Base-by-base conservation (phyloP, 2,113 vertebrate genomes). In the Trematocara zebra region DNA sequence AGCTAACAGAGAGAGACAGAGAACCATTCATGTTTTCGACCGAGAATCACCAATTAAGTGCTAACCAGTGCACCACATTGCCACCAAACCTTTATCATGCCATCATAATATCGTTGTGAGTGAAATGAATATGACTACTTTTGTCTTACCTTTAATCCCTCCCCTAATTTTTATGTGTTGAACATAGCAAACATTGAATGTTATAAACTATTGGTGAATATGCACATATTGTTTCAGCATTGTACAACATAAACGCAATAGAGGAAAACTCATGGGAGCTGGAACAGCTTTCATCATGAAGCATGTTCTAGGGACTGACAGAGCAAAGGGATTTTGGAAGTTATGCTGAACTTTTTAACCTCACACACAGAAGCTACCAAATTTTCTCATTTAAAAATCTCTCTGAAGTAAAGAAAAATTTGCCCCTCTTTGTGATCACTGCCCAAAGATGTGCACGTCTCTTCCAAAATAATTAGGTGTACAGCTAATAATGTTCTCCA, bases 401-500 rank as follows among this genome's bases (percentile, higher is more conserved):
- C 40, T 88, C 74, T 78, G 78, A 82, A 84, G 85, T 51, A 1
- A 72, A 42, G 35, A 15, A 82, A 52, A 59, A 86, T 83, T 17
- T 72, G 15, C 61, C 56, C 28, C 72, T 80, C 61, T 82, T 89
- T 83, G 82, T 83, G 82, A 87, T 78, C 79, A 54, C 74, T 12
- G 9, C 82, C 76, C 79, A 85, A 42, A 51, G 52, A 79, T 49
- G 20, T 54, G 49, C 80, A 26, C 2, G 20, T 72, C 78, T 81
- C 67, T 52, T 14, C 52, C 23, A 87, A 80, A 69, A 84, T 92
- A 85, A 92, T 89, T 83, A 85, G 67, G 53, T 42, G 35, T 74
- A 40, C 12, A 61, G 78, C 83, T 79, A 78, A 78, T 35, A 87
- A 83, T 20, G 53, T 88, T 74, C 23, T 80, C 15, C 54, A 82